A percentile compares a stretch with the other conserved stretches of the same genome.
Evolutionary conservation across 2,888 invertebrate genomes (phyloP).

Genomic region (Parnassius apollo): DNA sequence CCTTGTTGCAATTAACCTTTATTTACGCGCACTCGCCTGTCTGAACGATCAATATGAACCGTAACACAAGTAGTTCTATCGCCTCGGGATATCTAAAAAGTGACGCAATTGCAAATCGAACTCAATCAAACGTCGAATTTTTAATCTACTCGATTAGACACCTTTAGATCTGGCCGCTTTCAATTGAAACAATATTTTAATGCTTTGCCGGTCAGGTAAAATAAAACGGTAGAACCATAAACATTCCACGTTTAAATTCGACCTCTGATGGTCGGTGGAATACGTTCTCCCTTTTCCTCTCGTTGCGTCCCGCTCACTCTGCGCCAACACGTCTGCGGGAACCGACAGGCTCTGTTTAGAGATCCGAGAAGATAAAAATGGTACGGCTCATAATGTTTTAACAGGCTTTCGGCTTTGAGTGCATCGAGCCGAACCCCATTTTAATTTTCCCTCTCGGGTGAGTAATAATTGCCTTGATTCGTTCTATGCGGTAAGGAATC

Average conservation of each 20-base stretch:
- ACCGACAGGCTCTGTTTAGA: slow-evolving; percentile 47
- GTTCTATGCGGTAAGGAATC: slow-evolving; percentile 60
- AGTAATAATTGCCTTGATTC: slow-evolving; percentile 75
- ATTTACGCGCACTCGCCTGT: slow-evolving; percentile 25
- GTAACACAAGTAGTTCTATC: slow-evolving; percentile 61
- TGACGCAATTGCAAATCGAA: slow-evolving; percentile 61
- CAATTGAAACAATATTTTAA: slow-evolving; percentile 81
- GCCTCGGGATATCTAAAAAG: slow-evolving; percentile 37
- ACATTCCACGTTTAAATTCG: slow-evolving; percentile 81
- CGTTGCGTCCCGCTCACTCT: slow-evolving; percentile 56
- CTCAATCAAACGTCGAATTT: slow-evolving; percentile 64
- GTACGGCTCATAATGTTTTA: slow-evolving; percentile 78
- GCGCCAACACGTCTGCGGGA: slow-evolving; percentile 71
- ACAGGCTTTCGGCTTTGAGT: slow-evolving; percentile 63
- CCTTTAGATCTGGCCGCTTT: slow-evolving; percentile 75
- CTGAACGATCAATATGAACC: slow-evolving; percentile 43
- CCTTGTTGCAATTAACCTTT: slow-evolving; percentile 26
- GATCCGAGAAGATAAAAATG: slow-evolving; percentile 75
- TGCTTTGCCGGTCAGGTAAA: slow-evolving; percentile 74
- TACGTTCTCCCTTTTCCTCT: slow-evolving; percentile 46
- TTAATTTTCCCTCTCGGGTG: slow-evolving; percentile 71
- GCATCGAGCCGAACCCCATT: slow-evolving; percentile 59
- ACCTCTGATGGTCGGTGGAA: slow-evolving; percentile 71
- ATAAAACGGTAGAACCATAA: slow-evolving; percentile 81
- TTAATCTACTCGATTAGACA: slow-evolving; percentile 73